Evolutionary conservation across 2,797 vertebrate species (phyloP), one percentile per base, ranked within the genome.

Genomic region (Spizella passerina): DNA sequence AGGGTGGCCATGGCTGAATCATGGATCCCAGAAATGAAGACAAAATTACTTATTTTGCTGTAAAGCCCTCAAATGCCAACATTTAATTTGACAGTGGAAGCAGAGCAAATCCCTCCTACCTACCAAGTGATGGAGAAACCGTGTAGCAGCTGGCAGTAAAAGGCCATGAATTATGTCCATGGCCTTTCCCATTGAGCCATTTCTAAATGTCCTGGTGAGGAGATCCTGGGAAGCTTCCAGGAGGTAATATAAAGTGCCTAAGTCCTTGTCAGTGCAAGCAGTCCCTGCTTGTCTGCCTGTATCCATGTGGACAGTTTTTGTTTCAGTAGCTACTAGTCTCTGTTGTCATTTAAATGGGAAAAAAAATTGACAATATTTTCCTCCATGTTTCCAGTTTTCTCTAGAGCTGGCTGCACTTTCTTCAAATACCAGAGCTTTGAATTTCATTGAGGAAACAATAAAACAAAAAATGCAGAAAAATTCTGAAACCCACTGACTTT

Each of bases 361-460:
- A 30, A 30, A 88, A 85, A 90, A 49, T 0, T 2, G 29, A 66
- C 69, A 77, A 29, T 69, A 66, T 88, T 94, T 89, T 94, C 61
- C 57, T 68, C 61, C 0, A 0, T 7, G 2, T 83, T 92, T 92
- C 90, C 79, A 71, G 4, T 73, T 77, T 52, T 82, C 26, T 32
- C 38, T 70, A 82, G 75, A 92, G 46, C n/a, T 91, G 76, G 36
- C 64, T 89, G 69, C 15, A 53, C 19, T 90, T 90, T 88, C 56
- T 69, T 71, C 86, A 73, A 90, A 76, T 59, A 52, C n/a, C 34
- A 79, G 52, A 80, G 46, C 49, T 90, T 78, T 72, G 43, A 78
- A 88, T 93, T 76, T 59, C 70, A 72, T 66, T 86, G 61, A 94
- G 34, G 59, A 94, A 93, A 72, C 24, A 90, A 73, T 85, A 53